Base-by-base conservation (phyloP, 2,797 vertebrate species). In the Buphagus erythrorhynchus region DNA sequence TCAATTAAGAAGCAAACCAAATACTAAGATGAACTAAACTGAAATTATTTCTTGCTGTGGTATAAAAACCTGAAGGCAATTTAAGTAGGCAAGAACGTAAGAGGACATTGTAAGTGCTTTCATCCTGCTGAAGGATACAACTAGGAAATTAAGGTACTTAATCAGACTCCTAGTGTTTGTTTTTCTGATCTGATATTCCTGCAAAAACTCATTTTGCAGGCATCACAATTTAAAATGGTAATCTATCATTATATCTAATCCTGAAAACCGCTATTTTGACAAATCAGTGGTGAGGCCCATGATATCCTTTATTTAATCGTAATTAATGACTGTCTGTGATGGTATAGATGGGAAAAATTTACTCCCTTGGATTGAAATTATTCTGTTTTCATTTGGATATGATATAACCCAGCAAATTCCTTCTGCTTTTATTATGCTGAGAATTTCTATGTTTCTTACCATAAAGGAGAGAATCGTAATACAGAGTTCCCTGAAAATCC, bases 101-200 rank as follows among this genome's bases (percentile, higher is more conserved):
- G 16, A 82, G 29, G 15, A 74, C 22, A 33, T 33, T 43, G 16
- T 69, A 91, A 88, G 43, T n/a, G 18, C 20, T 38, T 96, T 79
- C 78, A 91, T 67, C 29, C 43, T 68, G 33, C 25, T 87, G 65
- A 90, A 91, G 28, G 40, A 77, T 42, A 36, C 17, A 88, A 35
- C 12, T 28, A 86, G 29, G 40, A 86, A 90, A 92, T 80, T 62
- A 72, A 57, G 25, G 22, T 42, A 75, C 42, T 71, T 80, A 67
- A 92, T 86, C 69, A 90, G 62, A 78, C 42, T 84, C 69, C 16
- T 26, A 38, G 19, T 80, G 42, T 72, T 95, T 92, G 28, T 83
- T 68, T 86, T 76, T 85, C 67, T 84, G 51, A 68, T 66, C 38
- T 25, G 17, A 45, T 72, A 87, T 84, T 89, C 45, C 81, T 62